Conservation (phyloP, 1,140 invertebrate genomes). For the Andrena cerasifolii region DNA sequence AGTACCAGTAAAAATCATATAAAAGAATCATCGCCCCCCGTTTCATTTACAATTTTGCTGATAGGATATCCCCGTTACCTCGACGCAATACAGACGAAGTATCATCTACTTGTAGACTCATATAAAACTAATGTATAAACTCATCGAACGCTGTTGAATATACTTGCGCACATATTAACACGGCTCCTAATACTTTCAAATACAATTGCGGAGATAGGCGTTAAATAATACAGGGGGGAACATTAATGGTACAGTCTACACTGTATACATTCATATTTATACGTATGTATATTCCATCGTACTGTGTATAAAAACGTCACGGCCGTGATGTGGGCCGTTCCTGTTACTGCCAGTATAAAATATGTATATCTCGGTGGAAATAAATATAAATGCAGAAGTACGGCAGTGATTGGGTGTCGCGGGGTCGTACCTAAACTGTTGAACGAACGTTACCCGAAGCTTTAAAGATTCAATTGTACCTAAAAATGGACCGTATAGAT, state of each 20-base stretch:
- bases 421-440: slow-evolving; percentile 24
- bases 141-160: neutral
- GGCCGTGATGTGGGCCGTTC: slow-evolving; percentile 43
- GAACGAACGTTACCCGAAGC: slow-evolving; percentile 20
- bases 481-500: slow-evolving; percentile 22
- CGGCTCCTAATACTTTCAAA: slow-evolving; percentile 11
- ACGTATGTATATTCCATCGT: slow-evolving; percentile 40
- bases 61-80: neutral
- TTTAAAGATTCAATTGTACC: slow-evolving; percentile 21
- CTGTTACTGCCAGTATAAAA: slow-evolving; percentile 56
- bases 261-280: slow-evolving; percentile 31
- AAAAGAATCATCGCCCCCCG: neutral
- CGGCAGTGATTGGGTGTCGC: slow-evolving; percentile 55
- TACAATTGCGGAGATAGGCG: neutral
- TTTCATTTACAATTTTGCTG: neutral
- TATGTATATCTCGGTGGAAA: slow-evolving; percentile 48
- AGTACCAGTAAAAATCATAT: slow-evolving; percentile 29
- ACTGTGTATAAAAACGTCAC: slow-evolving; percentile 38
- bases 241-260: slow-evolving; percentile 26
- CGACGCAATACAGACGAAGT: slow-evolving; percentile 1
- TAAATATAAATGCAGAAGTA: slow-evolving; percentile 60
- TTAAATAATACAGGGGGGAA: neutral
- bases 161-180: neutral
- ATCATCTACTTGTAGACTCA: neutral
- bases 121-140: slow-evolving; percentile 5